Evolutionary conservation across 2,797 vertebrate genomes (phyloP), one percentile per base, ranked within the genome.

Genomic region (Intellagama lesueurii): DNA sequence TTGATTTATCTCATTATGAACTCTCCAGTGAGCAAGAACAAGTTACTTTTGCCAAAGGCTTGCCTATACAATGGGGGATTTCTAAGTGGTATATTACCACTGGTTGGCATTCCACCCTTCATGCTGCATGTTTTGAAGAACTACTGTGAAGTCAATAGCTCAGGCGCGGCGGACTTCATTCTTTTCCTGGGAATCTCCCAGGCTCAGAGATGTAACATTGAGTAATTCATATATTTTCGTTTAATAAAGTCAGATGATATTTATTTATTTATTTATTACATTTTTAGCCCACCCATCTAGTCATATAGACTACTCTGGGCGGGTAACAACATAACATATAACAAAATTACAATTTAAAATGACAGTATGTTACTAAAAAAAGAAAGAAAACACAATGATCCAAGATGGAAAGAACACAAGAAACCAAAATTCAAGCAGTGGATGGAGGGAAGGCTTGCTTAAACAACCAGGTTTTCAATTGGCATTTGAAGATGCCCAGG

Each of bases 1-100:
- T 16, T 79, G 75, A 85, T 60, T 89, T 89, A 89, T 24, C 82
- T 78, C 77, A 85, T 85, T 89, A 85, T 89, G 82, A 89, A 80
- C 82, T 72, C 66, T 70, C 66, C 75, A 89, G 73, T 78, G 69
- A 78, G 35, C 75, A 85, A 85, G 83, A 85, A 79, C 52, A 89
- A 89, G 47, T 32, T 44, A n/a, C 26, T 78, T 32, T 79, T 14
- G 66, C 88, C 64, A 85, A 89, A 84, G 52, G 17, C 60, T 85
- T 19, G 30, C n/a, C 66, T 35, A 85, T 47, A 60, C 75, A 80
- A 73, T 85, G 76, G 32, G 32, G 79, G 47, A 1, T 80, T 40
- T 85, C 22, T 83, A 70, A 56, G 47, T 11, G 35, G 35, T 52
- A 19, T n/a, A 72, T 70, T 44, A 49, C 22, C 35, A 80, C 17